Evolutionary conservation across 2,797 vertebrate species (phyloP).

Genomic region (Crax fasciolata): DNA sequence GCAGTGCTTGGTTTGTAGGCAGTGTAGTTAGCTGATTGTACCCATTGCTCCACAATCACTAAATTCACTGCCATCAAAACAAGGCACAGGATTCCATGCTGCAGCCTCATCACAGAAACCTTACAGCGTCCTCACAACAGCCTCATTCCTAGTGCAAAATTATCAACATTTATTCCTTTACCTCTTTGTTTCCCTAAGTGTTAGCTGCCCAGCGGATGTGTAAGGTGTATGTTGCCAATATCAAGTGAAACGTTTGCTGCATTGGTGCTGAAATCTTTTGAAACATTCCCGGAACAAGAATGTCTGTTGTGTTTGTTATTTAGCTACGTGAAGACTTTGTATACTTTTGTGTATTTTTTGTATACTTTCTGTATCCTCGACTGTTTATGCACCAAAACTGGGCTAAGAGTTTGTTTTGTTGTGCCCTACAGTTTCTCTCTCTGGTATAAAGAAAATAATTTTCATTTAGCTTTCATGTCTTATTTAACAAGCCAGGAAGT

Average conservation of each 20-base stretch:
- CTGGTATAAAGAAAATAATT: neutral
- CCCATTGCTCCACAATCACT: constrained; percentile 86
- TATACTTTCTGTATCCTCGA: neutral
- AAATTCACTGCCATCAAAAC: constrained; percentile 91
- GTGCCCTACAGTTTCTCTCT: neutral
- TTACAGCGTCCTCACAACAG: neutral
- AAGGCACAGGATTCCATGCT: constrained; percentile 77
- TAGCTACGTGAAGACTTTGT: neutral
- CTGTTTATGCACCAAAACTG: neutral
- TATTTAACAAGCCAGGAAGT: neutral
- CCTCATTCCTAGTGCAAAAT: neutral
- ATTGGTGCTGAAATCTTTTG: neutral
- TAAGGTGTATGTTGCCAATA: fast-evolving
- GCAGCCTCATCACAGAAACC: neutral
- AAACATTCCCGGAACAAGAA: neutral
- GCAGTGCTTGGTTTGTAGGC: constrained; percentile 91
- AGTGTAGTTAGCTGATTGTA: constrained; percentile 96
- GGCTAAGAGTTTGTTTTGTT: neutral
- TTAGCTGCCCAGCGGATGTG: fast-evolving
- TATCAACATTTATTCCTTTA: neutral
- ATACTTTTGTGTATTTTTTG: too few species aligned
- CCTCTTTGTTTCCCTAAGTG: neutral
- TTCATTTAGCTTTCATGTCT: neutral
- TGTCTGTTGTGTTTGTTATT: neutral
- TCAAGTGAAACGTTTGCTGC: neutral